These are phyloP conservation scores for Idaea dimidiata DNA, from an alignment of 2,888 invertebrate species.

Conservation along the genomic window DNA sequence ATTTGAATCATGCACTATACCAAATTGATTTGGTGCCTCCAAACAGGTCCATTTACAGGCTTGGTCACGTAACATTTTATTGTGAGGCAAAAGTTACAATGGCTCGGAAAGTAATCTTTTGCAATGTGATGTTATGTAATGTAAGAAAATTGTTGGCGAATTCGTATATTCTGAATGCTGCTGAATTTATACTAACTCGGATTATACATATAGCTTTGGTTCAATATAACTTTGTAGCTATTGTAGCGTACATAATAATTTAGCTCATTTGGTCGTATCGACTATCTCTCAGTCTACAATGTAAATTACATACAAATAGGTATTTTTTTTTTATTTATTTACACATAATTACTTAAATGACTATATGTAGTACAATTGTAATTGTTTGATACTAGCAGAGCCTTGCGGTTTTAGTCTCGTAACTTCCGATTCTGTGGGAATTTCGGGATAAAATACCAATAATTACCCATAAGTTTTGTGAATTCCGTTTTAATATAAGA, in stretches of 20 bases:
- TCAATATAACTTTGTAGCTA: not conserved
- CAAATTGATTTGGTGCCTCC: constrained; percentile 68
- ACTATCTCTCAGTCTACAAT: too few relatives aligned
- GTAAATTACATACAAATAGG: too few relatives aligned
- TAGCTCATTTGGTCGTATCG: too few relatives aligned
- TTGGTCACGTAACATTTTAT: constrained; percentile 69
- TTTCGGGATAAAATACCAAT: too few relatives aligned
- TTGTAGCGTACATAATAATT: not conserved
- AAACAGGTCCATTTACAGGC: constrained; percentile 63
- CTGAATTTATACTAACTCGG: not conserved
- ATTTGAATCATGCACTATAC: constrained; percentile 58
- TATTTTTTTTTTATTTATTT: too few relatives aligned
- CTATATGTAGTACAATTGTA: too few relatives aligned
- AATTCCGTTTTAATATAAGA: too few relatives aligned
- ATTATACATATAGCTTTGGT: not conserved
- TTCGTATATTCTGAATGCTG: constrained; percentile 15
- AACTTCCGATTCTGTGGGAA: too few relatives aligned
- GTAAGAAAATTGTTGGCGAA: constrained; percentile 48
- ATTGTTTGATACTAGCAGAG: too few relatives aligned
- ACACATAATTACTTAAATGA: too few relatives aligned
- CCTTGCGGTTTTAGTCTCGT: too few relatives aligned
- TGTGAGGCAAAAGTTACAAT: constrained; percentile 72
- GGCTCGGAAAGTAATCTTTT: constrained; percentile 53
- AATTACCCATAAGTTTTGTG: too few relatives aligned
- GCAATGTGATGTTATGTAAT: constrained; percentile 55